Evolutionary conservation across 2,797 vertebrate species (phyloP).

Genomic region (Pipistrellus nathusii): DNA sequence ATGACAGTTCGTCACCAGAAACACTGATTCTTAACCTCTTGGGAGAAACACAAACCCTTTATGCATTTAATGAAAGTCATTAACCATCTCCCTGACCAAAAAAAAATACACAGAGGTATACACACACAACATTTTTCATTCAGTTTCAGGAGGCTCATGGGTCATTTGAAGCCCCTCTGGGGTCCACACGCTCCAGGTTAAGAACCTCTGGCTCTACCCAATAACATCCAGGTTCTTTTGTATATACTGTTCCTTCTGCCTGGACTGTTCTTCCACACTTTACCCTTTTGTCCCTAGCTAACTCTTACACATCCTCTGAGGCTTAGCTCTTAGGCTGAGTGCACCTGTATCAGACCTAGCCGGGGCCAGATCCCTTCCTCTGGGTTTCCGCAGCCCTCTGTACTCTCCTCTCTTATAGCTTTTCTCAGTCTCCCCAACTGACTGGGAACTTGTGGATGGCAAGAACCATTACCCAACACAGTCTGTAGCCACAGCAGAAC

Average conservation of each 20-base stretch:
- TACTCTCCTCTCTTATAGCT: slow-evolving; percentile 24
- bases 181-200: slow-evolving; percentile 5
- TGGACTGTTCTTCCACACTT: slow-evolving; percentile 63
- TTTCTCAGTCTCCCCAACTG: background rate
- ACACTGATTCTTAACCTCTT: slow-evolving; percentile 49
- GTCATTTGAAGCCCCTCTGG: slow-evolving; percentile 7
- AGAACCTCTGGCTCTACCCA: slow-evolving; percentile 50
- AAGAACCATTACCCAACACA: slow-evolving; percentile 33
- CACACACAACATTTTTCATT: slow-evolving; percentile 38
- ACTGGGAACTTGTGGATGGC: slow-evolving; percentile 17
- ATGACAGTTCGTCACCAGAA: slow-evolving; percentile 46
- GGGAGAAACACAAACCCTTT: background rate
- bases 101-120: slow-evolving; percentile 48
- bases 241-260: slow-evolving; percentile 50
- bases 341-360: background rate
- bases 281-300: slow-evolving; percentile 46
- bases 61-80: slow-evolving; percentile 61
- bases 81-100: slow-evolving; percentile 39
- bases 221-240: slow-evolving; percentile 54
- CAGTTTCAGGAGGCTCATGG: slow-evolving; percentile 36
- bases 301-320: slow-evolving; percentile 58
- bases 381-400: background rate
- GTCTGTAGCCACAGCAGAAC: background rate
- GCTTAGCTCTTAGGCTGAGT: slow-evolving; percentile 3
- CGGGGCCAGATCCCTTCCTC: background rate